Evolutionary conservation across 2,797 vertebrate species (phyloP).

Genomic region (Falco biarmicus): DNA sequence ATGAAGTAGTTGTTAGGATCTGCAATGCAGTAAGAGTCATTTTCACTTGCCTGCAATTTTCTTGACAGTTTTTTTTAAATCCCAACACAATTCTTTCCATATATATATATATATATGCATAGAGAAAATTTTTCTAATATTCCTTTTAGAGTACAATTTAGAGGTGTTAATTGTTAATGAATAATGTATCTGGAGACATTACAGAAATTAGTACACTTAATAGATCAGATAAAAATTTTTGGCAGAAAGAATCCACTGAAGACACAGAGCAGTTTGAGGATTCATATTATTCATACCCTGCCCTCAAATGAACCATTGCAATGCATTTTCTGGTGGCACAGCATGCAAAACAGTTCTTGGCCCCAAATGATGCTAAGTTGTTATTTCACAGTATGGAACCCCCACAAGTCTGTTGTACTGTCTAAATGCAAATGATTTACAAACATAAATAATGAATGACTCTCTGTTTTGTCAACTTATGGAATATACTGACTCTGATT

Average conservation of each 20-base stretch:
- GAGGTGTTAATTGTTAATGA: constrained; percentile 11
- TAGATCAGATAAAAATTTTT: background rate
- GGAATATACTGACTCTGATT: background rate
- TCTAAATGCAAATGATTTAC: constrained; percentile 27
- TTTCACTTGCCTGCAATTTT: constrained; percentile 33
- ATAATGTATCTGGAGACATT: background rate
- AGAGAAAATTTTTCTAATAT: background rate
- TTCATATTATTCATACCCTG: background rate
- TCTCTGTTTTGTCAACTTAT: background rate
- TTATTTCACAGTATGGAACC: background rate
- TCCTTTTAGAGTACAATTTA: background rate
- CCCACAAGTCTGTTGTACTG: background rate
- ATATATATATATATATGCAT: too few relatives aligned
- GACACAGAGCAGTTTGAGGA: background rate
- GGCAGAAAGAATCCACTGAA: background rate
- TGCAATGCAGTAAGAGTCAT: constrained; percentile 70
- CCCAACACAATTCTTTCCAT: background rate
- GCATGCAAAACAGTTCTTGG: background rate
- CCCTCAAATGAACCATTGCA: background rate
- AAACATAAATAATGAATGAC: constrained; percentile 20
- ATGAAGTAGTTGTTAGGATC: constrained; percentile 19
- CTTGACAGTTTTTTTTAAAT: constrained; percentile 29
- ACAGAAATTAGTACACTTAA: background rate
- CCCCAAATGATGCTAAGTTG: background rate
- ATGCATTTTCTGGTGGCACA: background rate